Conservation (phyloP, 2,797 vertebrate species). For the Salarias fasciatus region DNA sequence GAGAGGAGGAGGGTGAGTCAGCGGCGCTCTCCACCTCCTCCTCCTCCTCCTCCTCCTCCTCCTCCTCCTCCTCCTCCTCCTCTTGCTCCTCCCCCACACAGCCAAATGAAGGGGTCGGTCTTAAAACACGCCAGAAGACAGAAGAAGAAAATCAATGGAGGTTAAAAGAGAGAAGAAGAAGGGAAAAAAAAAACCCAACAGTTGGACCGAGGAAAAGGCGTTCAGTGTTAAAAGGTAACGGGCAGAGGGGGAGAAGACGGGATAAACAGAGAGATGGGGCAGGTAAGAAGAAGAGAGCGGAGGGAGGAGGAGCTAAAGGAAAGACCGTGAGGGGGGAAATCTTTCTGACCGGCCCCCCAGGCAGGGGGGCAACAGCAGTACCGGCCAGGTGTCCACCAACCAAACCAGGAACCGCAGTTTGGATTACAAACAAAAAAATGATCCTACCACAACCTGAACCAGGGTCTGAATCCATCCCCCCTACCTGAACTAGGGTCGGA, state of each 20-base stretch:
- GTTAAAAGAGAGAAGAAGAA: slow-evolving; percentile 32
- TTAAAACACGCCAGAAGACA: slow-evolving; percentile 11
- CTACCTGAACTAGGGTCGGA: no score
- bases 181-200: neutral
- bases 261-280: neutral
- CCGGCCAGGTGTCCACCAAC: no score
- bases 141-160: slow-evolving; percentile 31
- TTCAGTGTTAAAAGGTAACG: neutral
- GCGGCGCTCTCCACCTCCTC: slow-evolving; percentile 20
- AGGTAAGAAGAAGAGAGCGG: neutral
- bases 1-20: slow-evolving; percentile 46
- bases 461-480: no score
- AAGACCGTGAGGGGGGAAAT: neutral
- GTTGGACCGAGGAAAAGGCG: neutral
- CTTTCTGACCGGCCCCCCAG: no score
- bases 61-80: slow-evolving; percentile 7
- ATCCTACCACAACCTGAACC: no score
- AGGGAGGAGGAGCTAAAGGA: neutral
- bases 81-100: slow-evolving; percentile 5
- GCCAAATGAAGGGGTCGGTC: slow-evolving; percentile 44
- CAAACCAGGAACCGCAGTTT: no score
- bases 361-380: no score
- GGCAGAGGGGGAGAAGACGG: no score
- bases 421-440: no score
- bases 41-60: slow-evolving; percentile 9